Evolutionary conservation across 2,797 vertebrate genomes (phyloP).

Genomic region (Atherinosoma microstoma): DNA sequence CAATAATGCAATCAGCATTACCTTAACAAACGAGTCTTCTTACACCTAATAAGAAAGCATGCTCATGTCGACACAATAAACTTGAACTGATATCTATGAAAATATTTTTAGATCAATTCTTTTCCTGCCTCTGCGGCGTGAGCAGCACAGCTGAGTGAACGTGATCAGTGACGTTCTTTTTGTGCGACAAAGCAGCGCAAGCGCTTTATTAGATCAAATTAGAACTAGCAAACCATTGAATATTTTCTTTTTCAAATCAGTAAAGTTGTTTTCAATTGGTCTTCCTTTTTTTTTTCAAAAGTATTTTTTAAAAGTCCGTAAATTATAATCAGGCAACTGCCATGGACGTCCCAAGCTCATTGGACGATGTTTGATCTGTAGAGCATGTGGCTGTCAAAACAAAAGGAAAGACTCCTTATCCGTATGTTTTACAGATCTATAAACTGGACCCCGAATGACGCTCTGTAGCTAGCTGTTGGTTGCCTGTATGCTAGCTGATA

Average conservation of each 20-base stretch:
- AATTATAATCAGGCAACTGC: conserved; percentile 44
- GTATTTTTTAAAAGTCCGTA: rapidly evolving
- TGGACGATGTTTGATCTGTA: conserved; percentile 21
- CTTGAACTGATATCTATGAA: background rate
- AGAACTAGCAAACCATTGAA: background rate
- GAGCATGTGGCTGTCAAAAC: rapidly evolving
- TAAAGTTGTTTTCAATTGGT: background rate
- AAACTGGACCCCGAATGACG: background rate
- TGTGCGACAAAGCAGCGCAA: conserved; percentile 45
- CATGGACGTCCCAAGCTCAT: background rate
- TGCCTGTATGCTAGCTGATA: conserved; percentile 40
- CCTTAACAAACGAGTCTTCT: conserved; percentile 31
- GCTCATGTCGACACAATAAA: conserved; percentile 5
- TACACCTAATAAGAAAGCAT: conserved; percentile 28
- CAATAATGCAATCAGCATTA: background rate
- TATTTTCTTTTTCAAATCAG: background rate
- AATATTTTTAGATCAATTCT: conserved; percentile 17
- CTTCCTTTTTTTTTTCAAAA: background rate
- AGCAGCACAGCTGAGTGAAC: conserved; percentile 63
- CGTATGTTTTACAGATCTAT: background rate
- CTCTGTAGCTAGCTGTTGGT: background rate
- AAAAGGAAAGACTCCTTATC: rapidly evolving
- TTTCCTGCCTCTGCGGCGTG: conserved; percentile 39
- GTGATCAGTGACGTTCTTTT: conserved; percentile 62
- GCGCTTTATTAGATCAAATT: background rate